Evolutionary conservation across 1,140 invertebrate genomes (phyloP).

Genomic region (Aphelenchoides besseyi): DNA sequence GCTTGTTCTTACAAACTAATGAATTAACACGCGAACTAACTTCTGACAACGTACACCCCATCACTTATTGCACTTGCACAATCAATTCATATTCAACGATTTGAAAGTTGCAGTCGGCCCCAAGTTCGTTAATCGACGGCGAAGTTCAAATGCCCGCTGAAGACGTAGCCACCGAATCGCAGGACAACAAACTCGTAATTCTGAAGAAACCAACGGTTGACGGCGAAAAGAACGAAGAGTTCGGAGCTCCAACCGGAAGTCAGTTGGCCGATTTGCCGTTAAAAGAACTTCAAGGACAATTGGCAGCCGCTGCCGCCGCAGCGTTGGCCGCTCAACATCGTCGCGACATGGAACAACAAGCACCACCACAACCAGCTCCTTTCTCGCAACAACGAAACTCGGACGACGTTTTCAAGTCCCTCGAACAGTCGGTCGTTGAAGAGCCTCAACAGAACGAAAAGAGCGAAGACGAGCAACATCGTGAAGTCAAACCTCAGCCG

Average conservation of each 20-base stretch:
- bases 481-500: background rate
- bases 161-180: background rate
- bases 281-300: background rate
- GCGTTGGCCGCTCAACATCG: constrained; percentile 64
- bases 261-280: constrained; percentile 29
- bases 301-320: constrained; percentile 34
- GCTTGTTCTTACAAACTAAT: too few relatives aligned
- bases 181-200: background rate
- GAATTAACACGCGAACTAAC: too few relatives aligned
- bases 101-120: constrained; percentile 2
- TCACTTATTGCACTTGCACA: too few relatives aligned
- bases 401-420: constrained; percentile 64
- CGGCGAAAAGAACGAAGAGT: constrained; percentile 3
- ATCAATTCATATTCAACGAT: too few relatives aligned
- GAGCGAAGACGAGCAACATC: background rate
- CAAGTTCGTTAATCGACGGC: constrained; percentile 9
- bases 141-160: background rate
- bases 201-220: constrained; percentile 14
- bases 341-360: constrained; percentile 64
- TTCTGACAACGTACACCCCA: too few relatives aligned
- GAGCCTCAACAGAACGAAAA: background rate
- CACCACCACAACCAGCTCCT: constrained; percentile 35
- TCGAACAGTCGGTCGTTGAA: constrained; percentile 65
- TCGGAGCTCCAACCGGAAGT: background rate
- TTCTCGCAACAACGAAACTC: constrained; percentile 46